Conservation (phyloP, 2,113 vertebrate genomes). For the Engraulis encrasicolus region DNA sequence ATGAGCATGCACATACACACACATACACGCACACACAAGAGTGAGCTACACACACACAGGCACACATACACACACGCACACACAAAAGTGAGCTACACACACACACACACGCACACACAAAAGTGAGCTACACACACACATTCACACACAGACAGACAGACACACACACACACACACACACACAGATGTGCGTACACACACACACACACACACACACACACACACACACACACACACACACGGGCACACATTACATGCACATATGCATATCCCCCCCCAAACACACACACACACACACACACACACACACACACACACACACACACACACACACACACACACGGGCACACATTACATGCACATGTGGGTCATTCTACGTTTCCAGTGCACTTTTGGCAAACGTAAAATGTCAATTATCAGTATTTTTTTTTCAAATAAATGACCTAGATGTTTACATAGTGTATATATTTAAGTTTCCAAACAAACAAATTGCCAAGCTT, state of each 20-base stretch:
- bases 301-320: not conserved
- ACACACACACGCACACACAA: not conserved
- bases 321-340: not conserved
- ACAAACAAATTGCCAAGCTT: no score
- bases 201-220: not conserved
- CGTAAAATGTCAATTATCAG: no score
- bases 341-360: no score
- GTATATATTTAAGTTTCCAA: no score
- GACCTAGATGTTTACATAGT: no score
- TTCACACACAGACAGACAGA: not conserved
- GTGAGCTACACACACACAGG: constrained; percentile 23
- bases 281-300: no score
- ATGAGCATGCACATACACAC: constrained; percentile 1
- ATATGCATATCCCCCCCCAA: no score
- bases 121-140: constrained; percentile 13
- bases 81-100: not conserved
- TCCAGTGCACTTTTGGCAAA: no score
- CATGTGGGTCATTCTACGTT: no score
- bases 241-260: no score
- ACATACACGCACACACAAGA: constrained; percentile 28
- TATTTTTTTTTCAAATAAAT: no score
- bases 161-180: not conserved
- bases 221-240: no score
- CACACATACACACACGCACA: not conserved
- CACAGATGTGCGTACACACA: not conserved